These are phyloP conservation scores for Neosalanx taihuensis DNA, from an alignment of 2,797 vertebrate species.

Conservation along the genomic window DNA sequence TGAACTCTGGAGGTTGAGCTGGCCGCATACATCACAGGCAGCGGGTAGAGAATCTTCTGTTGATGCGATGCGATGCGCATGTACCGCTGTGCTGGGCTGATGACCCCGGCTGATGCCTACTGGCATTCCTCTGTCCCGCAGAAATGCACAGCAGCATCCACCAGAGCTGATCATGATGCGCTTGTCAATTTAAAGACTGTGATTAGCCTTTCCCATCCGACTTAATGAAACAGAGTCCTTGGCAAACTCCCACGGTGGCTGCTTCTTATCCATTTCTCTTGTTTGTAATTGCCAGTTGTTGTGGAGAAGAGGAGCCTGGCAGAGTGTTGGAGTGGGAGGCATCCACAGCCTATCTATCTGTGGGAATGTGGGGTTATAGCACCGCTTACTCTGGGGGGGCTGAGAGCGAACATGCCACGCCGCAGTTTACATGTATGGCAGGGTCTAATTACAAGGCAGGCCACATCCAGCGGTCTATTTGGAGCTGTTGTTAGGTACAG, in stretches of 20 bases:
- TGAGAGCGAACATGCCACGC: slow-evolving; percentile 29
- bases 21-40: background rate
- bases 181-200: background rate
- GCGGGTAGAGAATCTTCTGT: background rate
- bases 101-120: too few relatives aligned
- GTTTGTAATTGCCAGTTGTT: slow-evolving; percentile 1
- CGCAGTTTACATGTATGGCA: slow-evolving; percentile 43
- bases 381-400: slow-evolving; percentile 18
- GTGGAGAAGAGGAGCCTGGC: background rate
- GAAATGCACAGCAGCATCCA: background rate
- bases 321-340: background rate
- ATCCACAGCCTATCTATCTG: slow-evolving; percentile 5
- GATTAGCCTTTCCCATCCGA: background rate
- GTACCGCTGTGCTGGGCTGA: too few relatives aligned
- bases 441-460: slow-evolving; percentile 54
- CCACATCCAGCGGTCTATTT: slow-evolving; percentile 31
- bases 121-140: too few relatives aligned
- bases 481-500: slow-evolving; percentile 10
- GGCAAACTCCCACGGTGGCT: too few relatives aligned
- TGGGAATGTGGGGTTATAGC: slow-evolving; percentile 23
- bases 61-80: background rate
- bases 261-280: background rate
- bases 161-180: background rate
- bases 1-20: background rate
- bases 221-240: slow-evolving; percentile 5